Base-by-base conservation (phyloP, 2,113 vertebrate species). In the Crotalus viridis region DNA sequence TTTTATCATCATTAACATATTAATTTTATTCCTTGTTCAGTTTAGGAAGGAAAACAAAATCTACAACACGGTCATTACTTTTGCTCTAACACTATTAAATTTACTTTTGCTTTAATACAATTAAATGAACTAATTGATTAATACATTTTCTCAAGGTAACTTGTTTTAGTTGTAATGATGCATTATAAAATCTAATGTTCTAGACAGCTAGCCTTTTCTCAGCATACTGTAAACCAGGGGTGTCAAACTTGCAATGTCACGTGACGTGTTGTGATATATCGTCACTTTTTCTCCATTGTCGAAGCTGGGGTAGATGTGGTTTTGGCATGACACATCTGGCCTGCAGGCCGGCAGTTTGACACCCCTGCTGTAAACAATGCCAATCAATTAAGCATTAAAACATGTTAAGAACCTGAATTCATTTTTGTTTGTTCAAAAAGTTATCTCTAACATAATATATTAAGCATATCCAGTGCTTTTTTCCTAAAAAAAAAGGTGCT, bases 171-270 rank as follows among this genome's bases (percentile, higher is more conserved):
- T 10, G 64, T 10, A 24, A 39, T 0, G 1, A 94, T n/a, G 4
- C 64, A 87, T 94, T 92, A 95, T 93, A 93, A 93, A 91, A 93
- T 96, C 95, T 95, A 91, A 89, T 48, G 90, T n/a, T 93, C 87
- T 93, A 88, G 13, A 91, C 46, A 93, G 12, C 7, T 90, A 93
- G 22, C 28, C 88, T 91, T 93, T 94, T 91, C 59, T 94, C 8
- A 86, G 54, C 91, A 90, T 64, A 59, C 21, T 92, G 1, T 21
- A 93, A 95, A 90, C 52, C 91, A 96, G 8, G 48, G 48, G 48
- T 51, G 48, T 51, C 7, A 51, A 51, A 51, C 48, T 51, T 1
- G 48, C 48, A 51, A 51, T 7, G 7, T 51, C 8, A 51, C 48
- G 8, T 51, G 48, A 51, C 8, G 48, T 51, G 48, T 51, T 7